These are phyloP conservation scores for Peromyscus attwateri DNA, from an alignment of 2,797 vertebrate genomes.

Conservation along the genomic window DNA sequence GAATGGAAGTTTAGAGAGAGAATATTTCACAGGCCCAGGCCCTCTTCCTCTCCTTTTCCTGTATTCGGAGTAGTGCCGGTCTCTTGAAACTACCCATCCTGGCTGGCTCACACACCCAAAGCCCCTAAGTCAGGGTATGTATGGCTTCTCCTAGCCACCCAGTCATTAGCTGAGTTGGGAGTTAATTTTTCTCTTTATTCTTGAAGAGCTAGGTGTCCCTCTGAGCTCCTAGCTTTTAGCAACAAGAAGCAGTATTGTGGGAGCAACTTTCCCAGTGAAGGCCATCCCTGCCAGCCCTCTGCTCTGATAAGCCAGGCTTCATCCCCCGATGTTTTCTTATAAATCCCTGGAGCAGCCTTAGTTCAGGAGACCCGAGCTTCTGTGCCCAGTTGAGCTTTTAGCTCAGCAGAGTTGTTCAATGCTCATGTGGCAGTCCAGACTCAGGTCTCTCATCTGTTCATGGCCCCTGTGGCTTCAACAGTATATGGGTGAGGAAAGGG, in stretches of 20 bases:
- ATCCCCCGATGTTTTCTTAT: neutral
- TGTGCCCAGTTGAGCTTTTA: neutral
- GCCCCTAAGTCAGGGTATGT: too few relatives aligned
- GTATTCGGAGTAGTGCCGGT: fast-evolving
- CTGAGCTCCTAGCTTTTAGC: neutral
- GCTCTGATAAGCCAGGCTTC: neutral
- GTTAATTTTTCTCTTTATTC: neutral
- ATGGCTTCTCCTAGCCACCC: neutral
- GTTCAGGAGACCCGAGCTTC: neutral
- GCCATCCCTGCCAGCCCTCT: neutral
- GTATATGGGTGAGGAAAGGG: fast-evolving
- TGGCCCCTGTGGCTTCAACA: neutral
- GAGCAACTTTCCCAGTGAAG: neutral
- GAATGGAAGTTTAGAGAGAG: neutral
- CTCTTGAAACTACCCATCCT: too few relatives aligned
- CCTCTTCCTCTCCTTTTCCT: neutral
- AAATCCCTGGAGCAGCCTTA: neutral
- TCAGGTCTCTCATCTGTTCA: neutral
- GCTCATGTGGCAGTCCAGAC: neutral
- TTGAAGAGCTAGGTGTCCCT: neutral
- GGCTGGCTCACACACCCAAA: neutral
- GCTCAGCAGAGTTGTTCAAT: neutral
- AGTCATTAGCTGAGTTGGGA: neutral
- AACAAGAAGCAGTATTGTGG: neutral
- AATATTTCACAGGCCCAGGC: neutral